Evolutionary conservation across 1,140 invertebrate species (phyloP).

Genomic region (Gonatopus flavifemur): DNA sequence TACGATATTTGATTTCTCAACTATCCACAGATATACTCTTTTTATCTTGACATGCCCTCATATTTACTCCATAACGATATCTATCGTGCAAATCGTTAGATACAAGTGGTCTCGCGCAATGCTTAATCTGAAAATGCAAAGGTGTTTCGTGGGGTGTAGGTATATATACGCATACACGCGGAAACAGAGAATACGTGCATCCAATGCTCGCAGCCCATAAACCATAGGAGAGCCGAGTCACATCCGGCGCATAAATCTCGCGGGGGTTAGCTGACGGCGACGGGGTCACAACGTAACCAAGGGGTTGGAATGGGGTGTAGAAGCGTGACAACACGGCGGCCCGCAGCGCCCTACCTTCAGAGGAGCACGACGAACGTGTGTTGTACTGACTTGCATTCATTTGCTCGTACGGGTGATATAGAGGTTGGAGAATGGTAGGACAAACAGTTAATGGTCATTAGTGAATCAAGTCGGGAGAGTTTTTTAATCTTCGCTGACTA

Average conservation of each 20-base stretch:
- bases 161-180: too few relatives aligned
- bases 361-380: constrained; percentile 26
- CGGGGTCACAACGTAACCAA: not conserved
- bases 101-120: too few relatives aligned
- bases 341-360: constrained; percentile 30
- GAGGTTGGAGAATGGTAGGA: constrained; percentile 29
- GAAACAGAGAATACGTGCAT: too few relatives aligned
- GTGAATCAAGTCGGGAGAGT: constrained; percentile 37
- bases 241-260: constrained; percentile 56
- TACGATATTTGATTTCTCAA: too few relatives aligned
- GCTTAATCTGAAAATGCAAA: too few relatives aligned
- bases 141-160: too few relatives aligned
- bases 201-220: constrained; percentile 41
- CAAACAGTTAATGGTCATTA: constrained; percentile 50
- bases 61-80: too few relatives aligned
- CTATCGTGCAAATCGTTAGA: too few relatives aligned
- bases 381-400: constrained; percentile 7
- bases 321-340: constrained; percentile 23
- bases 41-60: too few relatives aligned
- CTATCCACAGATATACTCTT: too few relatives aligned
- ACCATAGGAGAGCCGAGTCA: constrained; percentile 44
- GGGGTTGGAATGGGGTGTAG: not conserved
- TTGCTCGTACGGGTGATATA: not conserved
- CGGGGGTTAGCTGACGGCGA: constrained; percentile 25
- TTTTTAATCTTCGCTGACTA: constrained; percentile 44